Percentiles rank a stretch among this genome's conserved stretches.
Evolutionary conservation across 2,113 vertebrate genomes (phyloP).

Genomic region (Athene noctua): DNA sequence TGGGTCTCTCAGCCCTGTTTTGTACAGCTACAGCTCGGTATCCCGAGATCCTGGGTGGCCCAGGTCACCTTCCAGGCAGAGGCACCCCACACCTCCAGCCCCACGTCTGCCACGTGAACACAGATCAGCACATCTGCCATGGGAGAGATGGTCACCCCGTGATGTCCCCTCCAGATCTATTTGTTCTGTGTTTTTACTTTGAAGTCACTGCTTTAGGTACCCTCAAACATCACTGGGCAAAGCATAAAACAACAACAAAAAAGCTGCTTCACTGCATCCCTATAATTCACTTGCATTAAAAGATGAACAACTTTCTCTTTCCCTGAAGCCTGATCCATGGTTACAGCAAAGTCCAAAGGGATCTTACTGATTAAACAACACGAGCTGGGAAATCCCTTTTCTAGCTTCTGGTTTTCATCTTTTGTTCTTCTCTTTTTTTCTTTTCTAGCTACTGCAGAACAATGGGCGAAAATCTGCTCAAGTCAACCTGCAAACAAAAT

Average conservation of each 20-base stretch:
- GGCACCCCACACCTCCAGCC: neutral
- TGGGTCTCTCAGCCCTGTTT: neutral
- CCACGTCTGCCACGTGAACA: fast-evolving
- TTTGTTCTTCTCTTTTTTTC: neutral
- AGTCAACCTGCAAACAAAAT: slow-evolving; percentile 40
- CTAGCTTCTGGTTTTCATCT: neutral
- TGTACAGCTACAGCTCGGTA: neutral
- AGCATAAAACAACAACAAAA: neutral
- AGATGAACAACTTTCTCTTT: neutral
- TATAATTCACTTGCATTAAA: neutral
- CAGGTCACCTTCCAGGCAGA: neutral
- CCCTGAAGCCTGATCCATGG: neutral
- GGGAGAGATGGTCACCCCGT: neutral
- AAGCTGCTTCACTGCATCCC: neutral
- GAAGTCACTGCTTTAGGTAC: neutral
- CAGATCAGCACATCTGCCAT: neutral
- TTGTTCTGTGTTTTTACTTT: neutral
- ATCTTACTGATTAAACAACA: neutral
- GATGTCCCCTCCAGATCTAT: neutral
- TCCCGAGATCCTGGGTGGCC: neutral
- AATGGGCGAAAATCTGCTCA: slow-evolving; percentile 45
- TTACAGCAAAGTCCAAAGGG: neutral
- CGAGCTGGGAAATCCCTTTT: neutral
- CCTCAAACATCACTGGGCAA: neutral
- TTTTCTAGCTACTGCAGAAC: slow-evolving; percentile 22